Conservation (phyloP, 2,888 invertebrate genomes). For the Lysandra coridon region DNA sequence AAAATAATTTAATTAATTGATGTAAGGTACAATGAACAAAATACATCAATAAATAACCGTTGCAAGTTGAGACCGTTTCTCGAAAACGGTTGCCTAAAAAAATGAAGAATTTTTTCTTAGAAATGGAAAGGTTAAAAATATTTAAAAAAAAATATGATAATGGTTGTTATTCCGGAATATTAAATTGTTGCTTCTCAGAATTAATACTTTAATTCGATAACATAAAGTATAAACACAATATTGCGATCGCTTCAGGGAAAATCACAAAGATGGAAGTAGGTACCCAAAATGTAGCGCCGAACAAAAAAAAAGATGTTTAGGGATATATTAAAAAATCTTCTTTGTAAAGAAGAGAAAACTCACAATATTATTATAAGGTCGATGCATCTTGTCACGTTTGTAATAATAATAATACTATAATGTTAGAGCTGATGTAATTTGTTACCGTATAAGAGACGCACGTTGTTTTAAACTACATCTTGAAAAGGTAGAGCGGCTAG, state of each 20-base stretch:
- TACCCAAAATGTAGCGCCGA: not conserved
- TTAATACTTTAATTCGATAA: not conserved
- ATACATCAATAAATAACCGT: not conserved
- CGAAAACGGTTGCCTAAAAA: not conserved
- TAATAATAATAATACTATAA: not conserved
- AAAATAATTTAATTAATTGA: constrained; percentile 1
- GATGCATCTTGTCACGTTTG: not conserved
- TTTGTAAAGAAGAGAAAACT: not conserved
- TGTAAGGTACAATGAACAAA: not conserved
- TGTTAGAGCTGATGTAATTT: too few species aligned
- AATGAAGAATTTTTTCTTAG: not conserved
- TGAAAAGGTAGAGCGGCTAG: not conserved
- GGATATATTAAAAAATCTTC: not conserved
- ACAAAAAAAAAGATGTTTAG: not conserved
- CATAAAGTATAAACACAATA: not conserved
- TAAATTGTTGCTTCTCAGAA: not conserved
- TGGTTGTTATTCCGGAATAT: not conserved
- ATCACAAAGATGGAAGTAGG: not conserved
- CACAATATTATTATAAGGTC: not conserved
- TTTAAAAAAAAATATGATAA: not conserved
- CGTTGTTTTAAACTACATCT: not conserved
- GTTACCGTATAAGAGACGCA: too few species aligned
- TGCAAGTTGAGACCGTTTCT: not conserved
- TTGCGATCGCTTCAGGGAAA: too few species aligned
- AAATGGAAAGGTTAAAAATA: not conserved